Conservation (phyloP, 2,888 invertebrate genomes). For the Miltochrista miniata region DNA sequence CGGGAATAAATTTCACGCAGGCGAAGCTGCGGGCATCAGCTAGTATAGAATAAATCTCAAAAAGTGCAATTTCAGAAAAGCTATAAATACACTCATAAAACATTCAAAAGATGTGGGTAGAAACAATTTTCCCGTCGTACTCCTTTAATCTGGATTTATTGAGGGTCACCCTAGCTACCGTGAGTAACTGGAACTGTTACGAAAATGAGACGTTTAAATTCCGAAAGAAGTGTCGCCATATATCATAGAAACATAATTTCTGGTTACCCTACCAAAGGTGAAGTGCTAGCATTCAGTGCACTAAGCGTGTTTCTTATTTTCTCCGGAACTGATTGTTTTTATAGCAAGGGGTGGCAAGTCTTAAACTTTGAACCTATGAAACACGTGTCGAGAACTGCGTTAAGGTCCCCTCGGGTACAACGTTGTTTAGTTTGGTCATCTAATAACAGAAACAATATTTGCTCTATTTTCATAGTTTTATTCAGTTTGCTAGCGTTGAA, state of each 20-base stretch:
- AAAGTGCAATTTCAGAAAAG: conserved; percentile 19
- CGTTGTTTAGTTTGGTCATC: conserved; percentile 32
- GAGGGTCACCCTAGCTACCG: conserved; percentile 68
- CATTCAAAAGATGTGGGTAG: conserved; percentile 37
- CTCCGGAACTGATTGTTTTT: conserved; percentile 76
- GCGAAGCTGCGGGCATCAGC: too few species aligned
- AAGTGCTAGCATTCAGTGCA: conserved; percentile 60
- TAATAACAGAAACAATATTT: conserved; percentile 29
- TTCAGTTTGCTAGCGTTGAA: conserved; percentile 13
- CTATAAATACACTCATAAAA: conserved; percentile 25
- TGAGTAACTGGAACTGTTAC: conserved; percentile 63
- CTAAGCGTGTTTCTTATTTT: conserved; percentile 72
- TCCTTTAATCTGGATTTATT: conserved; percentile 75
- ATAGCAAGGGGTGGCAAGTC: conserved; percentile 55
- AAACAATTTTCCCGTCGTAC: conserved; percentile 65
- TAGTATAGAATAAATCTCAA: background rate
- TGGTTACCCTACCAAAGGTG: conserved; percentile 70
- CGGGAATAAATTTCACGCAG: too few species aligned
- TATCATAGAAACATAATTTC: conserved; percentile 76
- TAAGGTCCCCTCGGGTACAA: conserved; percentile 22
- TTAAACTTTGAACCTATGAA: conserved; percentile 66
- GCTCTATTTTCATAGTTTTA: conserved; percentile 21
- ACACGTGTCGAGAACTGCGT: conserved; percentile 60
- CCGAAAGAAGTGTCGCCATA: conserved; percentile 73
- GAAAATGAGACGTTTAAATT: conserved; percentile 78